A percentile compares a stretch with the other conserved stretches of the same genome.
phyloP scores from a whole-genome alignment of 2,797 vertebrate genomes.

The Gallinago stenura region DNA sequence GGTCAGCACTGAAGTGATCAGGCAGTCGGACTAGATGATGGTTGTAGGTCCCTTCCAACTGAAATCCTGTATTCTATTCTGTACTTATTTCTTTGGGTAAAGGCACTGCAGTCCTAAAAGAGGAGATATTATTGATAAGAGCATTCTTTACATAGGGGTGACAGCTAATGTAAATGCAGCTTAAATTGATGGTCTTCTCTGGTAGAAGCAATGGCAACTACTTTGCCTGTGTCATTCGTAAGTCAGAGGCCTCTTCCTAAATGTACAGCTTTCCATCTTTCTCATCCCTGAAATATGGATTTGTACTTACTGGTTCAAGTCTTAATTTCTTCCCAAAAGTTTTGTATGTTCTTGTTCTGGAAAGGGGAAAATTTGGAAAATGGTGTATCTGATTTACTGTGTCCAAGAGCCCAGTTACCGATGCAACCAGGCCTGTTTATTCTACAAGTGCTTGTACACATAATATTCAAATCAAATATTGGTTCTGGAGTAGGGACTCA shows the following conservation, averaged over 20 bases:
- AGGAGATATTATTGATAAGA: background rate
- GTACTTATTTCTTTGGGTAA: background rate
- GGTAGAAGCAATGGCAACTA: background rate
- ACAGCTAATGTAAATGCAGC: background rate
- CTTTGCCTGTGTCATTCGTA: background rate
- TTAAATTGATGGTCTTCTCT: background rate
- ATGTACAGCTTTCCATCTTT: background rate
- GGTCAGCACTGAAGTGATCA: background rate
- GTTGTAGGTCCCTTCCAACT: background rate
- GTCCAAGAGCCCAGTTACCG: background rate
- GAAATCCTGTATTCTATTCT: no score
- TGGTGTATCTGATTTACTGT: background rate
- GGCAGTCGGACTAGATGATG: background rate
- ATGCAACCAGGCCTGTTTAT: slow-evolving; percentile 12
- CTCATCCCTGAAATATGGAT: background rate
- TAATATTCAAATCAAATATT: slow-evolving; percentile 65
- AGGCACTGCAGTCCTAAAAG: background rate
- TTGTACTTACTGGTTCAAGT: background rate
- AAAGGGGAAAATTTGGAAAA: background rate
- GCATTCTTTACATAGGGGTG: no score
- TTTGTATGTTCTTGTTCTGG: background rate
- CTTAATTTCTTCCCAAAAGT: background rate
- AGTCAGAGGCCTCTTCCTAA: background rate
- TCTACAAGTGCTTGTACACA: background rate
- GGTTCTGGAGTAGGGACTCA: background rate